Conservation (phyloP, 1,140 invertebrate genomes). For the Bacillus rossius region DNA sequence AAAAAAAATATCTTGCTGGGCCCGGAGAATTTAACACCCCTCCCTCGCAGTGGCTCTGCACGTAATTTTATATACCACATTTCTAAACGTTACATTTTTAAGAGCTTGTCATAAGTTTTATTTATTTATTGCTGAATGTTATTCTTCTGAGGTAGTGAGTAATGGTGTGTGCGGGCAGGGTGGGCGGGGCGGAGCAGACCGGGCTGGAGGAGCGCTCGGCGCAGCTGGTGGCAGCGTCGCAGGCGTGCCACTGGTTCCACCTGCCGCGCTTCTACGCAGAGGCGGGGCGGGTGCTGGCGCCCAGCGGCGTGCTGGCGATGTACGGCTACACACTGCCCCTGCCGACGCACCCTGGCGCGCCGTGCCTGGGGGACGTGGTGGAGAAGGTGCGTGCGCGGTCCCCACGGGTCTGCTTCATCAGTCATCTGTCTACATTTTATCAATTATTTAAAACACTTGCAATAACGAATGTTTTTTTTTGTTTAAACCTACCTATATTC, state of each 20-base stretch:
- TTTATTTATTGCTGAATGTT: neutral
- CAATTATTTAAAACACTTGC: no score
- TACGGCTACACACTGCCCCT: slow-evolving; percentile 35
- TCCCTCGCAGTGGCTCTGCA: no score
- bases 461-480: slow-evolving; percentile 1
- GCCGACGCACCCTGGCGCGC: slow-evolving; percentile 3
- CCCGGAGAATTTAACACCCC: no score
- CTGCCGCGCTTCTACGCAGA: slow-evolving; percentile 43
- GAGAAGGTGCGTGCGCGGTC: slow-evolving; percentile 16
- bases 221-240: slow-evolving; percentile 40
- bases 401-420: no score
- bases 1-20: no score
- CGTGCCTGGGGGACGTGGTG: slow-evolving; percentile 13
- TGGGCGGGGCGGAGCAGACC: slow-evolving; percentile 37
- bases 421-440: no score
- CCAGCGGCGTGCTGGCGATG: slow-evolving; percentile 40
- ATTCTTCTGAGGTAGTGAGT: no score
- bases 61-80: neutral
- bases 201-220: slow-evolving; percentile 30
- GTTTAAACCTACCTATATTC: no score
- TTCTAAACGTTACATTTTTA: neutral
- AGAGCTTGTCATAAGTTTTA: neutral
- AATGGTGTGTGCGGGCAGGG: slow-evolving; percentile 24
- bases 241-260: slow-evolving; percentile 47
- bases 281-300: slow-evolving; percentile 37